Percentiles rank a stretch among this genome's conserved stretches.
Conservation (phyloP, 2,888 invertebrate genomes). For the Leptura quadrifasciata region DNA sequence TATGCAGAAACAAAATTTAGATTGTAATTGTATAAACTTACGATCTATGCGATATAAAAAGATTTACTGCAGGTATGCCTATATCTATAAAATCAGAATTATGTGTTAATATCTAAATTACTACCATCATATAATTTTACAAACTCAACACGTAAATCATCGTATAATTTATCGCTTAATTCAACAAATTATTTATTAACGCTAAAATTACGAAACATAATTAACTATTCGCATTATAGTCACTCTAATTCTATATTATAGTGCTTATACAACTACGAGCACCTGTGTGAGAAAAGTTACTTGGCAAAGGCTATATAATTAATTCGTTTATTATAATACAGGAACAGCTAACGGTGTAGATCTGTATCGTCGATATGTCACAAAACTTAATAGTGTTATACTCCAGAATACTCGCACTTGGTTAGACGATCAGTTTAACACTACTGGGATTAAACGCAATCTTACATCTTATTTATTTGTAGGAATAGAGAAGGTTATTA, state of each 20-base stretch:
- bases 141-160: neutral
- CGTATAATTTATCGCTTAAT: neutral
- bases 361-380: conserved; percentile 6
- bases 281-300: conserved; percentile 22
- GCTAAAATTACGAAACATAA: neutral
- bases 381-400: neutral
- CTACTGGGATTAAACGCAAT: neutral
- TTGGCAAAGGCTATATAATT: conserved; percentile 17
- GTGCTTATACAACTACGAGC: neutral
- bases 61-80: neutral
- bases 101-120: neutral
- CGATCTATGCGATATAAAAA: too few relatives aligned
- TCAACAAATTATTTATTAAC: conserved; percentile 7
- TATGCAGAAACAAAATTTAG: too few relatives aligned
- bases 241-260: conserved; percentile 6
- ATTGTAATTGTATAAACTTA: too few relatives aligned
- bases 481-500: neutral
- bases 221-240: conserved; percentile 7
- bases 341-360: conserved; percentile 5
- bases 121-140: neutral
- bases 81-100: neutral
- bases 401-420: neutral
- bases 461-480: conserved; percentile 1
- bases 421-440: neutral
- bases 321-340: conserved; percentile 11